Conservation (phyloP, 2,888 invertebrate genomes). For the Drepanosiphum platanoidis region DNA sequence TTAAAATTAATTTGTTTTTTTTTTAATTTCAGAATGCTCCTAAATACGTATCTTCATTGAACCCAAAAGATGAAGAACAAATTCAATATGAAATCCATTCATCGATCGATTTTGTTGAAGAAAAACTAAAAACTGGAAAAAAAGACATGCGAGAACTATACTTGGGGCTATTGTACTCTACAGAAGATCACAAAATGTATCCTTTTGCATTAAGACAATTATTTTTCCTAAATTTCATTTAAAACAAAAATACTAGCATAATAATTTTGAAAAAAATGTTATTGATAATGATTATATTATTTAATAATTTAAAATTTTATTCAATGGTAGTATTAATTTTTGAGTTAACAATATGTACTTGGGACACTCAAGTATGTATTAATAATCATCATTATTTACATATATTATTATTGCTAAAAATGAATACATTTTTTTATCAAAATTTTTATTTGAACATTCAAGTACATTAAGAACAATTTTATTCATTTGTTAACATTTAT, state of each 20-base stretch:
- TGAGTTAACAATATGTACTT: too few relatives aligned
- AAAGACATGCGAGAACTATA: slow-evolving; percentile 88
- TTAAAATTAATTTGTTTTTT: slow-evolving; percentile 48
- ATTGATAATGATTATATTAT: too few relatives aligned
- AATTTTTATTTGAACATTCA: too few relatives aligned
- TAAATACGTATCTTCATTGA: slow-evolving; percentile 81
- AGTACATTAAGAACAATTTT: too few relatives aligned
- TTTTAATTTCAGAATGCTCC: slow-evolving; percentile 85
- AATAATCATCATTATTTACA: too few relatives aligned
- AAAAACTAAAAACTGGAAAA: slow-evolving; percentile 74
- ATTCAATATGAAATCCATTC: slow-evolving; percentile 94
- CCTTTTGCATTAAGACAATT: slow-evolving; percentile 65
- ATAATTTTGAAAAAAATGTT: neutral
- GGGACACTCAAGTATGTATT: too few relatives aligned
- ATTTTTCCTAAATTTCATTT: slow-evolving; percentile 27
- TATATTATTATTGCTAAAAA: too few relatives aligned
- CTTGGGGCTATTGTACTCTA: slow-evolving; percentile 89
- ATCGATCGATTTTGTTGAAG: slow-evolving; percentile 89
- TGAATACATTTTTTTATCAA: too few relatives aligned
- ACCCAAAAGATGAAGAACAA: slow-evolving; percentile 84
- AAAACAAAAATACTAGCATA: neutral
- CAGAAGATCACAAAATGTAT: slow-evolving; percentile 96
- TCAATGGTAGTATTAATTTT: too few relatives aligned
- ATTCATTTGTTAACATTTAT: neutral
- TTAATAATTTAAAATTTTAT: too few relatives aligned